Evolutionary conservation across 2,113 vertebrate genomes (phyloP).

Genomic region (Hiodon tergisus): DNA sequence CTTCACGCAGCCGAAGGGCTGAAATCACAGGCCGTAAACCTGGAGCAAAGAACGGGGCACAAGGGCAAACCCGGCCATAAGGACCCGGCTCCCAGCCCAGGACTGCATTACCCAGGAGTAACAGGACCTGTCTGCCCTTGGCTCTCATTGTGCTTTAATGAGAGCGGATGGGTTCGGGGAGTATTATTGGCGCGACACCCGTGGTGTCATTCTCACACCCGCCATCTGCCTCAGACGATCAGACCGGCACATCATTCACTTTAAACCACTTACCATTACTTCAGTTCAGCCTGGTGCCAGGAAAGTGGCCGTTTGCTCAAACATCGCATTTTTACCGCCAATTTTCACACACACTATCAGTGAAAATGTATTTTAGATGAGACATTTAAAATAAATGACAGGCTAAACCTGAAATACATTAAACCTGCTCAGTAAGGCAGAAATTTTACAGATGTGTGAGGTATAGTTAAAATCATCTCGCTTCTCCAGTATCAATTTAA

Average conservation of each 20-base stretch:
- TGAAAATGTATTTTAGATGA: too few species aligned
- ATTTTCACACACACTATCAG: too few species aligned
- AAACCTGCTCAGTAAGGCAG: too few species aligned
- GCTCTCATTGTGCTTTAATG: conserved; percentile 17
- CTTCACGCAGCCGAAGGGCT: background rate
- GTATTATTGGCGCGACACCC: background rate
- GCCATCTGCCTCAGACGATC: background rate
- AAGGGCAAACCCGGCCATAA: background rate
- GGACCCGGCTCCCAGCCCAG: background rate
- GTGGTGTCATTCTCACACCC: background rate
- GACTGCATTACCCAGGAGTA: conserved; percentile 5
- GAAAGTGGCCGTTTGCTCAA: too few species aligned
- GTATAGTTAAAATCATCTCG: too few species aligned
- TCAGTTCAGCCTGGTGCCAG: too few species aligned
- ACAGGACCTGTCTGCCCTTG: conserved; percentile 22
- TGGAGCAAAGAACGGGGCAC: background rate
- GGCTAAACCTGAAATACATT: too few species aligned
- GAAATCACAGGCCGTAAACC: background rate
- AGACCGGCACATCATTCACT: too few species aligned
- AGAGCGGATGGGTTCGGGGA: conserved; percentile 3
- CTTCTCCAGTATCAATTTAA: too few species aligned
- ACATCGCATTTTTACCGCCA: too few species aligned
- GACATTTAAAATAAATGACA: too few species aligned
- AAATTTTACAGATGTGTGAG: background rate
- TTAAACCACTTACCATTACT: too few species aligned